Percentiles rank a stretch among this genome's conserved stretches.
Evolutionary conservation across 2,797 vertebrate genomes (phyloP).

Genomic region (Pempheris klunzingeri): DNA sequence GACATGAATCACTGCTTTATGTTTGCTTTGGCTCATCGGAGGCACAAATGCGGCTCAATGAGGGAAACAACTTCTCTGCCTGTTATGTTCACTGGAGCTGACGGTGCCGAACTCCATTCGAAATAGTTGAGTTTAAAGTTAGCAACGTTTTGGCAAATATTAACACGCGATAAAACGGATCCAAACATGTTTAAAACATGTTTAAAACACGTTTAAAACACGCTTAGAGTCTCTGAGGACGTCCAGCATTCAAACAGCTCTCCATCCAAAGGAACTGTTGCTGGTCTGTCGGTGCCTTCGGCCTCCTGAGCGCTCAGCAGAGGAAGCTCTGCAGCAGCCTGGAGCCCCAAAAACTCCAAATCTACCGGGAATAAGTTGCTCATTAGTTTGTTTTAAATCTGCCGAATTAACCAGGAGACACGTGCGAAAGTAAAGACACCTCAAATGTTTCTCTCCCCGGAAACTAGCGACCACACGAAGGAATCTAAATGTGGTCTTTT

Average conservation of each 20-base stretch:
- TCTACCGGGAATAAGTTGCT: background rate
- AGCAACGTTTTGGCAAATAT: too few relatives aligned
- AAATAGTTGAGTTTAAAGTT: background rate
- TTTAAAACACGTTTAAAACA: too few relatives aligned
- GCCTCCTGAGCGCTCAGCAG: rapidly evolving
- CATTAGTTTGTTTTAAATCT: rapidly evolving
- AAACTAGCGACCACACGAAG: background rate
- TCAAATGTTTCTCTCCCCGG: rapidly evolving
- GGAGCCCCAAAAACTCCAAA: background rate
- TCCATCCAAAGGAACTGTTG: background rate
- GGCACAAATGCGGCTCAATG: background rate
- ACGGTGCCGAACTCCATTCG: background rate
- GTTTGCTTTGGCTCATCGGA: background rate
- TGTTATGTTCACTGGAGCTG: background rate
- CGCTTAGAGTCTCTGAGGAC: too few relatives aligned
- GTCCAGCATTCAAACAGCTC: background rate
- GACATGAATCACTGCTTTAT: too few relatives aligned
- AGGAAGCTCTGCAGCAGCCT: background rate
- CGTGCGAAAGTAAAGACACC: rapidly evolving
- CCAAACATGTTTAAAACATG: too few relatives aligned
- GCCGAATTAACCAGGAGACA: background rate
- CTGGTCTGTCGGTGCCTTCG: too few relatives aligned
- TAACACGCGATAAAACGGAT: background rate
- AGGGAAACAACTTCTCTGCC: too few relatives aligned
- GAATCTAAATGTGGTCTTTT: rapidly evolving